Evolutionary conservation across 2,113 vertebrate genomes (phyloP), one percentile per base, ranked within the genome.

Genomic region (Parus major): DNA sequence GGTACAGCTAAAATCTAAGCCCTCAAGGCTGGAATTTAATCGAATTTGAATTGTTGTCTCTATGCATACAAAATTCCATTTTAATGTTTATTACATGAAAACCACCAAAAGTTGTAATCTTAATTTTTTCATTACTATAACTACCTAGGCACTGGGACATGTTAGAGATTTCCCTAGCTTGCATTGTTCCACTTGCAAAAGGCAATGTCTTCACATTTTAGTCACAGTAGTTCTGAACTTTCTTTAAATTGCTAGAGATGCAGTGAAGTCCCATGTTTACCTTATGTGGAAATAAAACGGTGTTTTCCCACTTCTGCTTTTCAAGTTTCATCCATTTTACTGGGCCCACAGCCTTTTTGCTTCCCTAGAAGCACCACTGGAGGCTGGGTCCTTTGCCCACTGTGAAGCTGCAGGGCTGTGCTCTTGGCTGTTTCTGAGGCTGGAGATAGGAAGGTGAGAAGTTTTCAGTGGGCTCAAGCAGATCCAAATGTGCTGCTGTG

Each of bases 331-430:
- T 52, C 39, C 4, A 7, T 63, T 70, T 84, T 52, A 42, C 27
- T 27, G 13, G 42, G 23, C 17, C 64, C 69, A 52, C n/a, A 78
- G 24, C 25, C 42, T 44, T 84, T 61, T 70, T 0, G 0, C 56
- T 86, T 92, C 72, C 68, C 56, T 77, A n/a, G 21, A 85, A 59
- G 68, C 28, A 15, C 20, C 8, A 1, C 36, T n/a, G 60, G 7
- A 25, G 33, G 50, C 71, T 29, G 68, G 22, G 10, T 61, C 46
- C 23, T 2, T 44, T 69, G 47, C 53, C 76, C 31, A 6, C 66
- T 35, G 14, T 39, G 5, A 63, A 70, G 53, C 63, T 29, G 10
- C 39, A 20, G 50, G 56, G 15, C 63, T 5, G n/a, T 0, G 0
- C 41, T 4, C 0, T 11, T 53, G 63, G 33, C 44, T 35, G 8